phyloP scores from a whole-genome alignment of 1,140 invertebrate species.

The Drosophila melanogaster region DNA sequence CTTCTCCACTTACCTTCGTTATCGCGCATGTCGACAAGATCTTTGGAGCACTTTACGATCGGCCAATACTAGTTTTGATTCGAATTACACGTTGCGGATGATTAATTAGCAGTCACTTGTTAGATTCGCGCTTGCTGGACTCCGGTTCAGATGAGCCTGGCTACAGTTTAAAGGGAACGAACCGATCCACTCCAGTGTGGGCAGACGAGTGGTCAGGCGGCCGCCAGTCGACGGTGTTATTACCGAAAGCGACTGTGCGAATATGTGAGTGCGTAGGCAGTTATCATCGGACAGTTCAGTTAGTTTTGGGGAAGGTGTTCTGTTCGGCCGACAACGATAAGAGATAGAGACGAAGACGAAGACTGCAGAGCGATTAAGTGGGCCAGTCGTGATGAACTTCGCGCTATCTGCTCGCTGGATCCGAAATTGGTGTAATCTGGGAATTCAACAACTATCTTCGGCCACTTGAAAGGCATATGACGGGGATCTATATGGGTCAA shows the following conservation, averaged over 20 bases:
- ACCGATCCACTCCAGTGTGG: conserved; percentile 31
- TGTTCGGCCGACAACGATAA: conserved; percentile 30
- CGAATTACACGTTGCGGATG: conserved; percentile 22
- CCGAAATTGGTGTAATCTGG: conserved; percentile 29
- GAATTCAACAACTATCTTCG: conserved; percentile 25
- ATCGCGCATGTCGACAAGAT: conserved; percentile 39
- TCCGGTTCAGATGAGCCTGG: conserved; percentile 9
- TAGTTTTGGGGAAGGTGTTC: conserved; percentile 28
- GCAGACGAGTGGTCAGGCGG: conserved; percentile 40
- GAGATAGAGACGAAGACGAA: conserved; percentile 17
- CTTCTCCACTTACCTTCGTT: conserved; percentile 43
- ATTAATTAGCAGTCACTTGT: conserved; percentile 56
- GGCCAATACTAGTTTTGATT: conserved; percentile 1
- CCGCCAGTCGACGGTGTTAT: conserved; percentile 9
- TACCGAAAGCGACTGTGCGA: conserved; percentile 7
- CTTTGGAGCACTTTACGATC: conserved; percentile 10
- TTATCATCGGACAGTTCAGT: conserved; percentile 20
- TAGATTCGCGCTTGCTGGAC: conserved; percentile 16
- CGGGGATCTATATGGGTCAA: background rate
- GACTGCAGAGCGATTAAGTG: conserved; percentile 35
- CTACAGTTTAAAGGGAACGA: conserved; percentile 24
- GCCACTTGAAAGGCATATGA: background rate
- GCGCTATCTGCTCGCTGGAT: conserved; percentile 4
- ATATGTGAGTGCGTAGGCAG: conserved; percentile 32
- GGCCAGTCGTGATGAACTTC: conserved; percentile 13